Conservation (phyloP, 2,113 vertebrate species). For the Zonotrichia leucophrys region DNA sequence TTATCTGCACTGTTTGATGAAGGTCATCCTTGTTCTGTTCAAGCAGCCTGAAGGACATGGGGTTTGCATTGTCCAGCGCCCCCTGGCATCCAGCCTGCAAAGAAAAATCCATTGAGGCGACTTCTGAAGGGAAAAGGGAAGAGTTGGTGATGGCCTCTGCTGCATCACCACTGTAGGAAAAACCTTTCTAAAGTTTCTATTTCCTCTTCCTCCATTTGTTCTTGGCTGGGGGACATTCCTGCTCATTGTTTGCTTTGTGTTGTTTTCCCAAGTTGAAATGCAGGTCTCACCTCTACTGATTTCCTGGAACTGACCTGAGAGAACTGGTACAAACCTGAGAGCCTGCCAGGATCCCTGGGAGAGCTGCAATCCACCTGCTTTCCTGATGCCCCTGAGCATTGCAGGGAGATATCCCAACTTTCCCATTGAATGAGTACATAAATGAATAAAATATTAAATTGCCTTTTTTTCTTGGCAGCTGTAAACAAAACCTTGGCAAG, state of each 20-base stretch:
- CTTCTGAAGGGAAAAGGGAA: background rate
- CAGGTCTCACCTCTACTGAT: background rate
- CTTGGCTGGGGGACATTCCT: background rate
- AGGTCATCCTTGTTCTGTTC: conserved; percentile 20
- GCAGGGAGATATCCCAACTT: background rate
- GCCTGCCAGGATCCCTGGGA: background rate
- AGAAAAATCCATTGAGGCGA: background rate
- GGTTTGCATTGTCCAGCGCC: background rate
- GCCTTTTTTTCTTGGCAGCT: background rate
- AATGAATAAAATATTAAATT: background rate
- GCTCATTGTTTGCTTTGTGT: background rate
- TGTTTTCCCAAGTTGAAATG: background rate
- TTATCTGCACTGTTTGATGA: conserved; percentile 52
- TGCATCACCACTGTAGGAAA: background rate
- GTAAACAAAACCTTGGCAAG: background rate
- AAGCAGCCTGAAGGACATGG: background rate
- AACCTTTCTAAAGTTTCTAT: background rate
- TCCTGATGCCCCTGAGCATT: background rate
- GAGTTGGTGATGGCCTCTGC: rapidly evolving
- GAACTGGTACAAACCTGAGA: background rate
- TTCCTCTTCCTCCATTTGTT: background rate
- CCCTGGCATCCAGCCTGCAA: background rate
- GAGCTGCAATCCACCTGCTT: background rate
- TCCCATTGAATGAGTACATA: background rate
- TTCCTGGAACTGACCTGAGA: conserved; percentile 32